Conservation (phyloP, 2,797 vertebrate species). For the Esox lucius region DNA sequence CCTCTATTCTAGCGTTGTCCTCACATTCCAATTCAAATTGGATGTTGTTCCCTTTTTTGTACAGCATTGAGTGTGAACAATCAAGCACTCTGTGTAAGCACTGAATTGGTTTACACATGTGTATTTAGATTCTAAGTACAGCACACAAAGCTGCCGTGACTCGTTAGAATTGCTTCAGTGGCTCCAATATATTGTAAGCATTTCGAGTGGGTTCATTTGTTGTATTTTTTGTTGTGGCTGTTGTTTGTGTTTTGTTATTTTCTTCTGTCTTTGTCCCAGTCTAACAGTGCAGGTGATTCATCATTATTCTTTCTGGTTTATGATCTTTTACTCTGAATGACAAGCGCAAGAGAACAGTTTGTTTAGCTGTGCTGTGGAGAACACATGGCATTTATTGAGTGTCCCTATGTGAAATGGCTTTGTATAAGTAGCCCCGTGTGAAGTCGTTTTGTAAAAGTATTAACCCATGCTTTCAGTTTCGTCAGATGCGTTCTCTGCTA, state of each 20-base stretch:
- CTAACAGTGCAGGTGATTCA: neutral
- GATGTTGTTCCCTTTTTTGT: neutral
- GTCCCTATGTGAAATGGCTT: neutral
- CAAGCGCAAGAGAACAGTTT: neutral
- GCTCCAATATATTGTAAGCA: neutral
- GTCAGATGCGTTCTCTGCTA: no score
- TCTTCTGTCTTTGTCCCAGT: constrained; percentile 2
- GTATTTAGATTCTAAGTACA: neutral
- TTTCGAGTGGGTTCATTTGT: neutral
- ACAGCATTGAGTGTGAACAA: neutral
- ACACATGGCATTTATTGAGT: neutral
- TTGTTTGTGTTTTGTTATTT: neutral
- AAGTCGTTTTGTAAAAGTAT: no score
- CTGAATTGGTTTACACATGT: constrained; percentile 4
- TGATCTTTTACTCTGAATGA: neutral
- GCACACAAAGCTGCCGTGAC: neutral
- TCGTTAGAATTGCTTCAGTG: neutral
- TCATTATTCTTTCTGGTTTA: neutral
- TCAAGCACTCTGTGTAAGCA: neutral
- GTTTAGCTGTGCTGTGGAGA: neutral
- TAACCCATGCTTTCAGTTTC: no score
- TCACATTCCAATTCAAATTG: neutral
- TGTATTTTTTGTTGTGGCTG: no score
- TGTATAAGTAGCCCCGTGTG: neutral
- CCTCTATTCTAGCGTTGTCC: neutral